Percentiles rank a stretch among this genome's conserved stretches.
Evolutionary conservation across 1,140 invertebrate genomes (phyloP).

Genomic region (Cherax quadricarinatus): DNA sequence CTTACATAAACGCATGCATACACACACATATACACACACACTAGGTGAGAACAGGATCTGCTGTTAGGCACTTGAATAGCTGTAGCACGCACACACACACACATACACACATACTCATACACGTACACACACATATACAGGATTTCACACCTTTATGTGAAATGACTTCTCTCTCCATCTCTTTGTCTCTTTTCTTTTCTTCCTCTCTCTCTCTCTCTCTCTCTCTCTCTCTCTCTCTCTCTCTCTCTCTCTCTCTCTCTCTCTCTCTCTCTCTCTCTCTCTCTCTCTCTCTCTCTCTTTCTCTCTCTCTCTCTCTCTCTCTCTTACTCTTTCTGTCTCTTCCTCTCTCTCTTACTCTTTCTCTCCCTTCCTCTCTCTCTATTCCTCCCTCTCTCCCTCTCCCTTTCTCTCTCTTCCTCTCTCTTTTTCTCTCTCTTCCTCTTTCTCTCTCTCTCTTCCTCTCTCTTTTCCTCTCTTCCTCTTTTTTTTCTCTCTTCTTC

Average conservation of each 20-base stretch:
- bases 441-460: background rate
- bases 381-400: background rate
- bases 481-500: background rate
- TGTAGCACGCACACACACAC: too few species aligned
- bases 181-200: background rate
- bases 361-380: too few species aligned
- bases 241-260: constrained; percentile 8
- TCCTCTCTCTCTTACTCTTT: background rate
- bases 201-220: constrained; percentile 9
- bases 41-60: too few species aligned
- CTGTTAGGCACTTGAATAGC: too few species aligned
- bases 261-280: constrained; percentile 43
- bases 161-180: too few species aligned
- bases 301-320: constrained; percentile 19
- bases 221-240: constrained; percentile 1
- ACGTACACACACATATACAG: too few species aligned
- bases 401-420: background rate
- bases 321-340: too few species aligned
- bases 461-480: background rate
- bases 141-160: too few species aligned
- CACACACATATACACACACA: constrained; percentile 15
- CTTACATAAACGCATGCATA: background rate
- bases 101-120: too few species aligned
- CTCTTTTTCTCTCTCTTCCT: background rate
- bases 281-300: constrained; percentile 42